Evolutionary conservation across 2,888 invertebrate genomes (phyloP), one percentile per base, ranked within the genome.

Genomic region (Cheilosia soror): DNA sequence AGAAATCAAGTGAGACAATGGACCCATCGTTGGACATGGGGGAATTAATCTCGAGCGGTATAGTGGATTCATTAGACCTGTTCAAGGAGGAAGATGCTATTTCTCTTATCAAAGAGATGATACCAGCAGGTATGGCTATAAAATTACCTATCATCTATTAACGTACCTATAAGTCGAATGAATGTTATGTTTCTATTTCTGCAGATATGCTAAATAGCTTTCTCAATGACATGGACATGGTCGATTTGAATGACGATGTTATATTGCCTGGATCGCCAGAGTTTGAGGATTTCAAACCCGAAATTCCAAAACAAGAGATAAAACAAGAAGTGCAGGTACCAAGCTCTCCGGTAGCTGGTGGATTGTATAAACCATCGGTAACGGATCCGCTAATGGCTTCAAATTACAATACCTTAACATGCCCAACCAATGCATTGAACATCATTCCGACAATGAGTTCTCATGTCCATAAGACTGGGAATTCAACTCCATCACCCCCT

Each of bases 41-140:
- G 49, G 90, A 91, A 63, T 87, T 90, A 5, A 89, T 89, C 60
- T 88, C 88, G 55, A 88, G 87, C 77, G 87, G 88, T 20, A 88
- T 90, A 85, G 89, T 89, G 53, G 90, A 90, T 55, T 88, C 90
- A 7, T 83, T 90, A 75, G 91, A 91, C 53, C 87, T 91, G 55
- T 91, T 91, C 80, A 91, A 91, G 81, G 90, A 91, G 72, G 92
- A 91, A 73, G 92, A 92, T 87, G 90, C 91, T 0, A 88, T 92
- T 5, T 91, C 91, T 9, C 89, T 92, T 4, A 90, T 92, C 7
- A 91, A 91, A 42, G 92, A 92, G 57, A 91, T 92, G 89, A 89
- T 92, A 77, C 89, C 91, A 40, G 88, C 90, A 37, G 90, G 90
- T 90, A 88, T 53, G 73, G 44, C 37, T 20, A 49, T 2, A 4